Conservation (phyloP, 2,797 vertebrate genomes). For the Sebastes cheni region DNA sequence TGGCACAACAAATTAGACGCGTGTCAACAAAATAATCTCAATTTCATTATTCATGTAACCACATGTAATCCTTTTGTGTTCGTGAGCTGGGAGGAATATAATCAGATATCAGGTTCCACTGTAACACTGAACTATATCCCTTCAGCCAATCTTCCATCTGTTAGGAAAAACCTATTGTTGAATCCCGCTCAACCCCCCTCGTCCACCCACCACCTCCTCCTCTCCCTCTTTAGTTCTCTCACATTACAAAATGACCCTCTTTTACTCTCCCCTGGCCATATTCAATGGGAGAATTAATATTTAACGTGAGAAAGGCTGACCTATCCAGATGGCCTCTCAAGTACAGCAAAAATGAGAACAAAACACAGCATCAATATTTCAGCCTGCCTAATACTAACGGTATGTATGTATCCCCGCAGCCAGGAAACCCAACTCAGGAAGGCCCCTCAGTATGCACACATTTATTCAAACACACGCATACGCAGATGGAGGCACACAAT, state of each 20-base stretch:
- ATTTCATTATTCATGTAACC: conserved; percentile 76
- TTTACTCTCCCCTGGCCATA: conserved; percentile 60
- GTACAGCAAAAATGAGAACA: conserved; percentile 63
- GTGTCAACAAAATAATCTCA: conserved; percentile 70
- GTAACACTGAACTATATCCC: conserved; percentile 58
- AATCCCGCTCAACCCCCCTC: conserved; percentile 28
- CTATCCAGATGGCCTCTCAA: conserved; percentile 71
- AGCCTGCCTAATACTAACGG: conserved; percentile 34
- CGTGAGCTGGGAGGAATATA: conserved; percentile 34
- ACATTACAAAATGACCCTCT: conserved; percentile 71
- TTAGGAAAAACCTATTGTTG: conserved; percentile 74
- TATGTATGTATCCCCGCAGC: conserved; percentile 39
- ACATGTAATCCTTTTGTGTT: conserved; percentile 72
- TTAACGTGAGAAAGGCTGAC: conserved; percentile 71
- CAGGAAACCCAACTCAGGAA: conserved; percentile 58
- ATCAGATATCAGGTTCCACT: conserved; percentile 70
- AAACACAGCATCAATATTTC: conserved; percentile 78
- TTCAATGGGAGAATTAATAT: conserved; percentile 69
- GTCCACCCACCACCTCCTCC: not conserved
- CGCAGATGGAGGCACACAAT: conserved; percentile 59
- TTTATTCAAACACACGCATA: conserved; percentile 37
- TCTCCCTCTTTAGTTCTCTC: conserved; percentile 47
- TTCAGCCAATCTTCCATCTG: conserved; percentile 75
- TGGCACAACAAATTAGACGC: conserved; percentile 63
- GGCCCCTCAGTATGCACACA: conserved; percentile 23